These are phyloP conservation scores for Polymixis flavicincta DNA, from an alignment of 2,888 invertebrate species.

Conservation along the genomic window DNA sequence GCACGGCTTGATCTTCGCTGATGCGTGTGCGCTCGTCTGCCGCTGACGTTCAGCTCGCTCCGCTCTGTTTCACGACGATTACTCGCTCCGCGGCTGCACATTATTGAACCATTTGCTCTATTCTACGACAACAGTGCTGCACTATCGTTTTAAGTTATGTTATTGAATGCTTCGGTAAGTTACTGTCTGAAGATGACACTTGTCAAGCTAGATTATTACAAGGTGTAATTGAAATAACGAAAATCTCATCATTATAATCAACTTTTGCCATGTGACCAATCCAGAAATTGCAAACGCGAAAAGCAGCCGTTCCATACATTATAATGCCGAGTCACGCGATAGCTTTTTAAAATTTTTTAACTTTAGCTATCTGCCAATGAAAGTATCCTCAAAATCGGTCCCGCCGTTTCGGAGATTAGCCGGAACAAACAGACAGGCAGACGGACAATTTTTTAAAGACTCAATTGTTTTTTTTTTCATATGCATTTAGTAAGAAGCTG, in stretches of 20 bases:
- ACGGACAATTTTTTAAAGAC: no score
- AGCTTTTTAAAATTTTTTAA: no score
- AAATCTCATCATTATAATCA: neutral
- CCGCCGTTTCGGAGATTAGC: no score
- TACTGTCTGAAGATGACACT: constrained; percentile 6
- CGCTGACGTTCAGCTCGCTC: constrained; percentile 46
- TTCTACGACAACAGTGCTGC: neutral
- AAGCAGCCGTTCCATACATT: neutral
- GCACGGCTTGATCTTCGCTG: constrained; percentile 14
- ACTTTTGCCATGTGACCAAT: neutral
- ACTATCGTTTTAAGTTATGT: neutral
- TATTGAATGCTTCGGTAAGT: constrained; percentile 41
- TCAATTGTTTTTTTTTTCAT: no score
- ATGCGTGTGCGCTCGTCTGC: constrained; percentile 54
- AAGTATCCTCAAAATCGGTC: no score
- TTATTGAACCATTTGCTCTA: constrained; percentile 44
- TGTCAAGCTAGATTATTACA: neutral
- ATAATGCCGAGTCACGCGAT: neutral
- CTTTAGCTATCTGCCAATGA: no score
- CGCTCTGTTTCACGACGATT: constrained; percentile 67
- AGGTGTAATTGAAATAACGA: neutral
- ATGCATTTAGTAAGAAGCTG: no score
- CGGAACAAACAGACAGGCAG: no score
- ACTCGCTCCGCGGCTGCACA: constrained; percentile 43
- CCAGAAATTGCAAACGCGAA: neutral